phyloP scores from a whole-genome alignment of 2,113 vertebrate species.

The Aptenodytes forsteri region DNA sequence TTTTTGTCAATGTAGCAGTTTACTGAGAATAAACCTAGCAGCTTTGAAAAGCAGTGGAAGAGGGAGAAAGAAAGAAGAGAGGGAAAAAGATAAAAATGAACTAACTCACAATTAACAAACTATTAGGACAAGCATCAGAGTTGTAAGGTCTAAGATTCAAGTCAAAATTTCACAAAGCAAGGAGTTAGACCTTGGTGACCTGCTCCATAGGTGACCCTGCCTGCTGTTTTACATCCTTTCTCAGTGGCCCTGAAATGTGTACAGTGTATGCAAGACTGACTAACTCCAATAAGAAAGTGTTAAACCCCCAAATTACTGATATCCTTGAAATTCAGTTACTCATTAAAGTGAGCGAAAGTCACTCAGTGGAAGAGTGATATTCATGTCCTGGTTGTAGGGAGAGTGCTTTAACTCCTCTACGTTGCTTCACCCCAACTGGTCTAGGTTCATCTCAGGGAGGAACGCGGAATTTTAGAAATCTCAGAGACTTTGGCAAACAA shows the following conservation, averaged over 20 bases:
- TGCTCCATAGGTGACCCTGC: neutral
- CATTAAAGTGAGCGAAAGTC: neutral
- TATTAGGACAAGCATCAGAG: neutral
- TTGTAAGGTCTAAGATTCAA: neutral
- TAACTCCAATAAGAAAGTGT: neutral
- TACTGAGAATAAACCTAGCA: neutral
- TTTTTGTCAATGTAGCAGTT: neutral
- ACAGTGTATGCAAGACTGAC: neutral
- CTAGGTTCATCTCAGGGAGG: neutral
- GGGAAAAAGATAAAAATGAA: neutral
- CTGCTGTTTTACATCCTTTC: neutral
- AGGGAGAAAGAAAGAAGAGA: neutral
- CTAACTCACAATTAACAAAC: neutral
- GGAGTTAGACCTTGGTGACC: neutral
- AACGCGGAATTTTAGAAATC: neutral
- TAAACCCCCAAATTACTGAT: neutral
- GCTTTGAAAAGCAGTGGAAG: neutral
- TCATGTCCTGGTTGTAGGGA: neutral
- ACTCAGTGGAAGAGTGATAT: neutral
- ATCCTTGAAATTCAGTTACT: neutral
- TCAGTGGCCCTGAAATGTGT: neutral
- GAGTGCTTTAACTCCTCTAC: neutral
- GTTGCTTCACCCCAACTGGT: neutral
- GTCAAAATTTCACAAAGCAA: neutral
- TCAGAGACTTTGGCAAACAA: neutral